Percentiles rank a stretch among this genome's conserved stretches.
Evolutionary conservation across 2,888 invertebrate species (phyloP).

Genomic region (Leucophenga montana): DNA sequence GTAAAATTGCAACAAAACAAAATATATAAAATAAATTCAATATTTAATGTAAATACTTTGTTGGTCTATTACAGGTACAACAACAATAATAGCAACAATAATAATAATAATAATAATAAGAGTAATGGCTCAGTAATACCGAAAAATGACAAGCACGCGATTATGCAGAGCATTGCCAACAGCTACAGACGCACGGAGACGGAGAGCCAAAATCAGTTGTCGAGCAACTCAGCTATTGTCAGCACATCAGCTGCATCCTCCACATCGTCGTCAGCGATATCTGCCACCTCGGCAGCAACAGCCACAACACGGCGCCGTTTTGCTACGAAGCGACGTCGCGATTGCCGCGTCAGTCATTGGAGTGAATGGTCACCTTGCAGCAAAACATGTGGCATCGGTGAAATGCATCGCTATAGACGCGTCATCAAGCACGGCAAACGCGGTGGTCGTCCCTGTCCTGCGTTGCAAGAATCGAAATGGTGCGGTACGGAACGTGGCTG

Average conservation of each 20-base stretch:
- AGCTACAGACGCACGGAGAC: conserved; percentile 74
- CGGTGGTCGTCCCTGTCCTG: conserved; percentile 88
- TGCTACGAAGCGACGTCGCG: conserved; percentile 72
- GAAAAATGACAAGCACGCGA: conserved; percentile 80
- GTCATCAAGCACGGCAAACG: conserved; percentile 84
- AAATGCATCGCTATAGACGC: conserved; percentile 85
- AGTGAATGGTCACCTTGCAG: conserved; percentile 90
- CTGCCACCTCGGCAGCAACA: conserved; percentile 43
- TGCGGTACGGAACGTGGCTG: conserved; percentile 85
- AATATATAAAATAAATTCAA: neutral
- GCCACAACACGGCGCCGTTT: conserved; percentile 67
- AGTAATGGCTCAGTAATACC: conserved; percentile 58
- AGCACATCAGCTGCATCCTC: conserved; percentile 57
- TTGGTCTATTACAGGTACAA: conserved; percentile 55
- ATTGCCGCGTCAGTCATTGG: conserved; percentile 91
- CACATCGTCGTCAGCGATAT: conserved; percentile 15
- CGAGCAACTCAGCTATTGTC: neutral
- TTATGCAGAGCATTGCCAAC: conserved; percentile 82
- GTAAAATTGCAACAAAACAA: neutral
- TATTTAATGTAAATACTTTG: neutral
- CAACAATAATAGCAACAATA: conserved; percentile 54
- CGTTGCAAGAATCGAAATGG: conserved; percentile 89
- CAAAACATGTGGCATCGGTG: conserved; percentile 91
- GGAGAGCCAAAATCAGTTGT: no score
- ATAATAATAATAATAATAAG: conserved; percentile 43